These are phyloP conservation scores for Drosophila eugracilis DNA, from an alignment of 1,140 invertebrate genomes.

Conservation along the genomic window DNA sequence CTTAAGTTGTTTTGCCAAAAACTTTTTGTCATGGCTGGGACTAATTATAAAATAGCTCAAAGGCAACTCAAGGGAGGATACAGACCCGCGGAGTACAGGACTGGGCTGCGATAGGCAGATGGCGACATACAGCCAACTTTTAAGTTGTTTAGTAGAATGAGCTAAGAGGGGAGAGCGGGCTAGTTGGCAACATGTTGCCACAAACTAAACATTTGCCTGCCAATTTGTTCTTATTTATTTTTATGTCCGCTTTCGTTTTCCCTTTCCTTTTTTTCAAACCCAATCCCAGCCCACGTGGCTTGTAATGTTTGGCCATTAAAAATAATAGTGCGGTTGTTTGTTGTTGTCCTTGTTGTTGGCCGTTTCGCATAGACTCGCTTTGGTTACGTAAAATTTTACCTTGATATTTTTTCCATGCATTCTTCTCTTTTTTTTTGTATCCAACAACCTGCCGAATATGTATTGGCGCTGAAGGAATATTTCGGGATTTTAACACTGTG, in stretches of 20 bases:
- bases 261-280: constrained; percentile 9
- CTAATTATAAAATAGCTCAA: constrained; percentile 84
- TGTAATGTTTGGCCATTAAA: constrained; percentile 82
- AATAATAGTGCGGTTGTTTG: constrained; percentile 80
- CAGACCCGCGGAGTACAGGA: constrained; percentile 9
- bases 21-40: constrained; percentile 80
- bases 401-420: constrained; percentile 44
- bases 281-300: constrained; percentile 48
- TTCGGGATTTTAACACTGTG: constrained; percentile 2
- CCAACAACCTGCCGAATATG: constrained; percentile 10
- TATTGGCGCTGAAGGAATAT: background rate
- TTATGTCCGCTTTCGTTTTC: constrained; percentile 67
- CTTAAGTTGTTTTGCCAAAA: constrained; percentile 80
- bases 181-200: constrained; percentile 58
- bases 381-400: constrained; percentile 62
- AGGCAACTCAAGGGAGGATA: constrained; percentile 71
- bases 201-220: constrained; percentile 81
- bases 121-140: constrained; percentile 57
- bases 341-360: constrained; percentile 37
- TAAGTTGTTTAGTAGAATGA: constrained; percentile 36
- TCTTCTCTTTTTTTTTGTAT: constrained; percentile 25
- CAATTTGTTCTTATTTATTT: constrained; percentile 84
- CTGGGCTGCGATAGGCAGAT: constrained; percentile 19
- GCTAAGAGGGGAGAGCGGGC: constrained; percentile 6
- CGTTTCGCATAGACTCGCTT: constrained; percentile 39